phyloP scores from a whole-genome alignment of 2,113 vertebrate genomes.

The Oxygymnocypris stewartii region DNA sequence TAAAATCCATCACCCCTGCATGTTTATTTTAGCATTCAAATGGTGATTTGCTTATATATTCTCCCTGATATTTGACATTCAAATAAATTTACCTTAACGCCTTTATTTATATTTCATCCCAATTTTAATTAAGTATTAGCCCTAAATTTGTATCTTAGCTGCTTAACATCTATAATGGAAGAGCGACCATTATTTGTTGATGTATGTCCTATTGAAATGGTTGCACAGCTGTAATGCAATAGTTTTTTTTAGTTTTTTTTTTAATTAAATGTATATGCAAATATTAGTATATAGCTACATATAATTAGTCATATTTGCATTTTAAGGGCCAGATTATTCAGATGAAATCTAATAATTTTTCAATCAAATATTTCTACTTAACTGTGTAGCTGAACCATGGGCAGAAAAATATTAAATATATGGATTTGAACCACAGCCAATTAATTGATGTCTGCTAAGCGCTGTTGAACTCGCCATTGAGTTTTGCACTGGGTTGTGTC shows the following conservation, averaged over 20 bases:
- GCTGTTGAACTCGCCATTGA: background rate
- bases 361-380: background rate
- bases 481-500: background rate
- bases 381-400: background rate
- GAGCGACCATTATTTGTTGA: background rate
- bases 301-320: background rate
- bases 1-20: slow-evolving; percentile 23
- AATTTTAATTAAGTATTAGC: background rate
- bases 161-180: background rate
- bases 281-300: background rate
- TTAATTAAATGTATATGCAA: too few species aligned
- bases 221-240: background rate
- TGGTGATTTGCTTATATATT: background rate
- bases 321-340: background rate
- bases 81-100: background rate
- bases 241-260: background rate
- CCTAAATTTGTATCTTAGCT: background rate
- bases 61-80: background rate
- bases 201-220: background rate
- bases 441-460: background rate
- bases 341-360: background rate
- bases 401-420: background rate
- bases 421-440: background rate
- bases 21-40: background rate
- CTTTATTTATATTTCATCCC: background rate